phyloP scores from a whole-genome alignment of 2,797 vertebrate species.

The Poeciliopsis turneri region DNA sequence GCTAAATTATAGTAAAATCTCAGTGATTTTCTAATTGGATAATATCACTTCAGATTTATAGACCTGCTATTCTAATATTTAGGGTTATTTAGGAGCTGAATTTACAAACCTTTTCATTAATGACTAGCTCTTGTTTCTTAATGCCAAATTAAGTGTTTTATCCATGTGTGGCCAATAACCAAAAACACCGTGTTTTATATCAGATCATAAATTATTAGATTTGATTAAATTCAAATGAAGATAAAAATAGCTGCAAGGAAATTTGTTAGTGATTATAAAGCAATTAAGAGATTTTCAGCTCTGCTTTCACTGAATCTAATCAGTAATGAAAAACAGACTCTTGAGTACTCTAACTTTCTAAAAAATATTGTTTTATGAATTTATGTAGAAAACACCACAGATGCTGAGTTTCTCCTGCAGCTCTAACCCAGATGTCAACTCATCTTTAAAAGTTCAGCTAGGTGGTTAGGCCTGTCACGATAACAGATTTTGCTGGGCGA shows the following conservation, averaged over 20 bases:
- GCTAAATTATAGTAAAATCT: not conserved
- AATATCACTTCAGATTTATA: not conserved
- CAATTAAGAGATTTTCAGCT: constrained; percentile 12
- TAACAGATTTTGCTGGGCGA: no score
- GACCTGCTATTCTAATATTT: not conserved
- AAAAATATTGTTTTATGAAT: not conserved
- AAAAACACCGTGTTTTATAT: not conserved
- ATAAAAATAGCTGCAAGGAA: not conserved
- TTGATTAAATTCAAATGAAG: not conserved
- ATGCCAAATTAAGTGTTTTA: not conserved
- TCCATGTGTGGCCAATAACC: not conserved
- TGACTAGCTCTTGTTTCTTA: not conserved
- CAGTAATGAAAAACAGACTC: not conserved
- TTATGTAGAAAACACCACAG: not conserved
- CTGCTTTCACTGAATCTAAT: not conserved
- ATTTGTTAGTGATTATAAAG: not conserved
- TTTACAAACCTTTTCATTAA: not conserved
- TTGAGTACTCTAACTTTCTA: not conserved
- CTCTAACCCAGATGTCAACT: constrained; percentile 8
- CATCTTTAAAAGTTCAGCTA: constrained; percentile 8
- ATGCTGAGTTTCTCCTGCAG: not conserved
- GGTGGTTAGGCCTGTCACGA: no score
- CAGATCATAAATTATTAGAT: not conserved
- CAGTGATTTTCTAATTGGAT: not conserved
- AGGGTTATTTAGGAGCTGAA: not conserved